Percentiles rank a stretch among this genome's conserved stretches.
Evolutionary conservation across 1,140 invertebrate species (phyloP).

Genomic region (Musca domestica): DNA sequence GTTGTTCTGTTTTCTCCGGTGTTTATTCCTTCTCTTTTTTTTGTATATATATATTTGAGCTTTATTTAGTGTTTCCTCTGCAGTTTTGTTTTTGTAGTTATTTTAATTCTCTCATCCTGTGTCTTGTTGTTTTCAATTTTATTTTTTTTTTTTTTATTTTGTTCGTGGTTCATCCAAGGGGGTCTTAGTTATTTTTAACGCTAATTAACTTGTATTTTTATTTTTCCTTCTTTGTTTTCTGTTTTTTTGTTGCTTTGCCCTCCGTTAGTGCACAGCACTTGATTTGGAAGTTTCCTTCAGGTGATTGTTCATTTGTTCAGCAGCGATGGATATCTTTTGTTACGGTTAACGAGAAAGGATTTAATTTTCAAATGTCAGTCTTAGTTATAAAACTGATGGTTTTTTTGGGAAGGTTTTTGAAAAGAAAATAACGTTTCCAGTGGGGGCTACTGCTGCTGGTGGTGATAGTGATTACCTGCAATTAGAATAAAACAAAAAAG

Average conservation of each 20-base stretch:
- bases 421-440: too few species aligned
- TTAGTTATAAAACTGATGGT: slow-evolving; percentile 1
- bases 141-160: neutral
- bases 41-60: neutral
- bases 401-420: too few species aligned
- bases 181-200: neutral
- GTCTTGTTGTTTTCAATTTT: neutral
- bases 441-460: too few species aligned
- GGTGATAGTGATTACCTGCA: too few species aligned
- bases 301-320: slow-evolving; percentile 18
- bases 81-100: neutral
- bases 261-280: too few species aligned
- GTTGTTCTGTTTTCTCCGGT: too few species aligned
- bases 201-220: slow-evolving; percentile 16
- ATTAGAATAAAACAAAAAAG: too few species aligned
- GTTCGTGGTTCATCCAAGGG: neutral
- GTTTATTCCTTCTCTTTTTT: neutral
- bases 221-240: neutral
- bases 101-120: neutral
- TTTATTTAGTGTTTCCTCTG: neutral
- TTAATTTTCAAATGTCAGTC: slow-evolving; percentile 6
- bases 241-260: too few species aligned
- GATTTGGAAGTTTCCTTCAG: slow-evolving; percentile 10
- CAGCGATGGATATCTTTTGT: slow-evolving; percentile 10
- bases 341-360: too few species aligned